These are phyloP conservation scores for Adineta ricciae DNA, from an alignment of 2,888 invertebrate genomes.

Conservation along the genomic window DNA sequence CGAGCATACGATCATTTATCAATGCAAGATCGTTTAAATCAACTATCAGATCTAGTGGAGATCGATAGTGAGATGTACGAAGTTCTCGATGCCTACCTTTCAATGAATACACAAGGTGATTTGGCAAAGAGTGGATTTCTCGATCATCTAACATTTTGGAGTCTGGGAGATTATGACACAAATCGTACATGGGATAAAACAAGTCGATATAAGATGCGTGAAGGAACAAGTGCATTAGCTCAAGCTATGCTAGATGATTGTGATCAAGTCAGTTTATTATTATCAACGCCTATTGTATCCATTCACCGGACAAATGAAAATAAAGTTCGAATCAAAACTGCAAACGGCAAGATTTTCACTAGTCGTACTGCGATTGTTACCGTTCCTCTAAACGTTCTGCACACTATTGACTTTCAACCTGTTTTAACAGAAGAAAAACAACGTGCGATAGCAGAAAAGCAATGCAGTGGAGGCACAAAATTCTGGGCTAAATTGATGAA, in stretches of 20 bases:
- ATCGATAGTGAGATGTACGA: not conserved
- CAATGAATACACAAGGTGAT: not conserved
- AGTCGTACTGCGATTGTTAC: not conserved
- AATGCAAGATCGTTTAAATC: not conserved
- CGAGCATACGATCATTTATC: not conserved
- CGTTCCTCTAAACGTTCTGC: not conserved
- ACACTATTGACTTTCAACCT: not conserved
- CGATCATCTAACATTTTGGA: not conserved
- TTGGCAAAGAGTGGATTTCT: not conserved
- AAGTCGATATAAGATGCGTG: not conserved
- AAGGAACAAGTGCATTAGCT: not conserved
- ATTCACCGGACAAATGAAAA: not conserved
- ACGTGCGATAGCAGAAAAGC: not conserved
- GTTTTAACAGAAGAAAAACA: not conserved
- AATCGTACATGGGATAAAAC: not conserved
- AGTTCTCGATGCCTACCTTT: not conserved
- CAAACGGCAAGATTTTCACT: not conserved
- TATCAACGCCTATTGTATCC: not conserved
- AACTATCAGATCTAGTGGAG: not conserved
- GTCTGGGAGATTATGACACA: not conserved
- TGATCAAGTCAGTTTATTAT: not conserved
- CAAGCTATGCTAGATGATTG: not conserved
- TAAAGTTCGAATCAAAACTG: not conserved
- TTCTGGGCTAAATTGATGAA: not conserved
- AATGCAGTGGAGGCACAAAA: not conserved